Percentiles rank a stretch among this genome's conserved stretches.
phyloP scores from a whole-genome alignment of 2,888 invertebrate genomes.

The Stenurella melanura region DNA sequence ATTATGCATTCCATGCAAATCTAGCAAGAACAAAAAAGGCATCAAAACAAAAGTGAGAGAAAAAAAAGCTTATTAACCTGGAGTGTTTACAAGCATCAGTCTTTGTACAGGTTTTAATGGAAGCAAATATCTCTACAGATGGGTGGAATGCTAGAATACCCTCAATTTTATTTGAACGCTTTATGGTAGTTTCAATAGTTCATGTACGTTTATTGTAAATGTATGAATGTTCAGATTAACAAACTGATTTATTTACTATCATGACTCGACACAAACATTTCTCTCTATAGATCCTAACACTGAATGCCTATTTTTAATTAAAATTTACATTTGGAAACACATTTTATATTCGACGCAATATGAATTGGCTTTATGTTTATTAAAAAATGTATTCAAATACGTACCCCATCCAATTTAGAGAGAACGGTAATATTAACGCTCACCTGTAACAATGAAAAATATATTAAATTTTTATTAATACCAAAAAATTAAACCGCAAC shows the following conservation, averaged over 20 bases:
- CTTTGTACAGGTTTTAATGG: too few relatives aligned
- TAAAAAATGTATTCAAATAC: constrained; percentile 16
- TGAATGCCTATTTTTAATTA: constrained; percentile 15
- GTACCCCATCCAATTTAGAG: background rate
- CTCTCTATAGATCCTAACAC: background rate
- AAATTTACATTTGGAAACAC: constrained; percentile 18
- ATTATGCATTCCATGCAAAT: too few relatives aligned
- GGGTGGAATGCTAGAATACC: background rate
- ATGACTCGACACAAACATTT: background rate
- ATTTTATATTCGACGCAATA: constrained; percentile 5
- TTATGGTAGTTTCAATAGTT: background rate
- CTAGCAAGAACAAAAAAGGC: too few relatives aligned
- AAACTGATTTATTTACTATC: constrained; percentile 3
- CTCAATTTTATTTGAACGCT: background rate
- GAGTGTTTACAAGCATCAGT: too few relatives aligned
- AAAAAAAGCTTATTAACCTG: too few relatives aligned
- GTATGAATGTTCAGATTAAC: background rate
- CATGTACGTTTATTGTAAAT: background rate
- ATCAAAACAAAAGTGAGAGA: too few relatives aligned
- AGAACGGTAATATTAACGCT: background rate
- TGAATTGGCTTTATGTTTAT: constrained; percentile 15
- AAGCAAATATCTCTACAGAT: too few relatives aligned
- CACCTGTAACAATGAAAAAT: constrained; percentile 12
- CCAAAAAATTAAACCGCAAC: background rate
- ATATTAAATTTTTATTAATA: constrained; percentile 14